Base-by-base conservation (phyloP, 2,888 invertebrate species). In the Hydrotaea cyrtoneurina region DNA sequence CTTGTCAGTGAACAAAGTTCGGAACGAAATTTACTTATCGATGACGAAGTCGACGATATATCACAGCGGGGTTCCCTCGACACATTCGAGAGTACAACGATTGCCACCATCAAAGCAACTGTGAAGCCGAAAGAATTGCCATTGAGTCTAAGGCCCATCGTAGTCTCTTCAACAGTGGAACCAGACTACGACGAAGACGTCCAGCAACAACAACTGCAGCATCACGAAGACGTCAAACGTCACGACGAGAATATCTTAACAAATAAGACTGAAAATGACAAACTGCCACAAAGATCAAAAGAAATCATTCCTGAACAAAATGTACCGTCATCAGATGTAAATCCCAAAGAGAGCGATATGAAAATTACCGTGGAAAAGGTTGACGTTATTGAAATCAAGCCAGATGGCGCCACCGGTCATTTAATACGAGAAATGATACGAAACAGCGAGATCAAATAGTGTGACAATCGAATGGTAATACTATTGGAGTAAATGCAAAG, bases 361-460 rank as follows among this genome's bases (percentile, higher is more conserved):
- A 88, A 82, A 74, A 80, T 91, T 5, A 91, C 90, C 78, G 91
- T 93, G 1, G 93, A 93, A 87, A 92, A 93, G 86, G 89, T 91
- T 19, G 92, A 93, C 86, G 92, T 93, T 69, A 93, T 93, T 85
- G 93, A 93, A 90, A 92, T 93, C 64, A 92, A 92, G 84, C 89
- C 92, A 23, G 92, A 92, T 80, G 92, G 92, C 5, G 88, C 88
- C 53, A 90, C 92, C 1, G 92, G 92, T 55, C 92, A 91, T 83
- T 85, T 92, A 82, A 90, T 89, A 88, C 92, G 91, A 31, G 87
- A 88, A 59, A 89, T 88, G 86, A 71, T 79, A 71, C 15, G 69
- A 19, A 77, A 81, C 50, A 81, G 74, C 39, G 74, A 79, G n/a
- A 73, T n/a, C 66, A 66, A 82, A 19, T 23, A 74, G 21, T 36